Conservation (phyloP, 2,888 invertebrate genomes). For the Ellobium chinense region DNA sequence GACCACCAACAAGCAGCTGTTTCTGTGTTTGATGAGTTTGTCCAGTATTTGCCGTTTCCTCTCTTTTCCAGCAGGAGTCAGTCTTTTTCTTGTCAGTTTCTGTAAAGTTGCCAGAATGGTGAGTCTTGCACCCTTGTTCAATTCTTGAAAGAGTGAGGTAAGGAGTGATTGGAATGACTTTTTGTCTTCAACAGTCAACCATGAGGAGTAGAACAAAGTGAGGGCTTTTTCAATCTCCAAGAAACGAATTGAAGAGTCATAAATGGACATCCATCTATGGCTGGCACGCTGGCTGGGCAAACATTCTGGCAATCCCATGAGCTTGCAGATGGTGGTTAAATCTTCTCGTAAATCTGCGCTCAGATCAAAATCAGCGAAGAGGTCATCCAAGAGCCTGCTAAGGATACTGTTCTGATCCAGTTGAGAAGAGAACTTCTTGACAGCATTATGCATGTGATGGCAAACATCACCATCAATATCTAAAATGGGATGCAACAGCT, state of each 20-base stretch:
- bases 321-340: not conserved
- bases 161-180: not conserved
- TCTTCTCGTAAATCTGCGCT: not conserved
- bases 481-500: constrained; percentile 5
- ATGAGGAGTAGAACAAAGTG: not conserved
- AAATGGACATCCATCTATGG: not conserved
- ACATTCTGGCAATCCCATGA: not conserved
- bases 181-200: not conserved
- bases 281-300: not conserved
- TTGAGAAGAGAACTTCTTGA: not conserved
- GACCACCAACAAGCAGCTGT: not conserved
- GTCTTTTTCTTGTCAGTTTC: not conserved
- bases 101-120: not conserved
- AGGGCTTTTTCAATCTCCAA: not conserved
- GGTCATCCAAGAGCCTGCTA: not conserved
- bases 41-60: not conserved
- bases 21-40: not conserved
- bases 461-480: constrained; percentile 15
- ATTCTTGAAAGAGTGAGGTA: too few relatives aligned
- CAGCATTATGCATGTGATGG: not conserved
- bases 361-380: not conserved
- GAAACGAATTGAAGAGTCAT: not conserved
- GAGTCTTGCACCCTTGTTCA: not conserved
- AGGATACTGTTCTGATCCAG: not conserved
- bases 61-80: not conserved